A percentile compares a stretch with the other conserved stretches of the same genome.
These are phyloP conservation scores for Palaemon carinicauda DNA, from an alignment of 1,140 invertebrate species.

Conservation along the genomic window DNA sequence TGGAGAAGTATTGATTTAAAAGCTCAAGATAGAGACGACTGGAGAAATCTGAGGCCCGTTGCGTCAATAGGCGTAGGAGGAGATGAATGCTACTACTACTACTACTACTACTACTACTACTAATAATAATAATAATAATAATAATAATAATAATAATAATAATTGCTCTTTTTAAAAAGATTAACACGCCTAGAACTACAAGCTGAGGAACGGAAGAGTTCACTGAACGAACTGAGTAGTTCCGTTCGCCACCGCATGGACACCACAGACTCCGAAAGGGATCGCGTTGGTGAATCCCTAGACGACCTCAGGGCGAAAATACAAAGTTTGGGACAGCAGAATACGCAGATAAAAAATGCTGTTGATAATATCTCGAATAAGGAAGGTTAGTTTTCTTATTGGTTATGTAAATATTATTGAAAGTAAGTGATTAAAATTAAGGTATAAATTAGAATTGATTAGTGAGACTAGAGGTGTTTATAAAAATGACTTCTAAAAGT, in stretches of 20 bases:
- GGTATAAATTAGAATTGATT: no score
- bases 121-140: no score
- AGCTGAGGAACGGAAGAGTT: slow-evolving; percentile 62
- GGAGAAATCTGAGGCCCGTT: no score
- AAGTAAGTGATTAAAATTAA: no score
- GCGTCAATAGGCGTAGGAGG: no score
- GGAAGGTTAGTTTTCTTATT: neutral
- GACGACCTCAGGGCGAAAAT: slow-evolving; percentile 61
- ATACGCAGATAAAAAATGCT: slow-evolving; percentile 19
- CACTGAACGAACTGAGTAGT: slow-evolving; percentile 58
- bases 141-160: neutral
- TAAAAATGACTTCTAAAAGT: no score
- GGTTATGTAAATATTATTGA: no score
- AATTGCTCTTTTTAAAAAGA: slow-evolving; percentile 54
- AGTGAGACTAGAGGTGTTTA: no score
- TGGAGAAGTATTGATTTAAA: no score
- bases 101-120: no score
- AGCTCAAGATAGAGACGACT: no score
- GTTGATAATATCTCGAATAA: neutral
- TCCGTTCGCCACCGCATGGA: slow-evolving; percentile 61
- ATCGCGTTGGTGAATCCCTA: slow-evolving; percentile 61
- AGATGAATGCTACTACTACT: no score
- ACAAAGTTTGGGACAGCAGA: slow-evolving; percentile 56
- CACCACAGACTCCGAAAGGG: slow-evolving; percentile 61
- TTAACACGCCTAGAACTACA: slow-evolving; percentile 63